phyloP scores from a whole-genome alignment of 2,888 invertebrate genomes.

The Agrilus cyanescens region DNA sequence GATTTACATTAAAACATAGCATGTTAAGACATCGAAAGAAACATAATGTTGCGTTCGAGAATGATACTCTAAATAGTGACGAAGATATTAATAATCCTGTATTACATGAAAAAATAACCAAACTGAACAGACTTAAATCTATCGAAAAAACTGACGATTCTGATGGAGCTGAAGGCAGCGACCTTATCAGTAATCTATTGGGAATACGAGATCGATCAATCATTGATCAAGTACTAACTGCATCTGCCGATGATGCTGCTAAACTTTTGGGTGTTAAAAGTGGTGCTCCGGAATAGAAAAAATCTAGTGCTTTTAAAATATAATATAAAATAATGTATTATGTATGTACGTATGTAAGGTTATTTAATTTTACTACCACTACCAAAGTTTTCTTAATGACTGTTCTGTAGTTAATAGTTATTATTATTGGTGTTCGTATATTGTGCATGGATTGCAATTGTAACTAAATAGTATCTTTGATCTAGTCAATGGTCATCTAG shows the following conservation, averaged over 20 bases:
- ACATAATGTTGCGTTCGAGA: slow-evolving; percentile 49
- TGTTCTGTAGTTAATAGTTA: too few relatives aligned
- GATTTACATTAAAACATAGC: slow-evolving; percentile 88
- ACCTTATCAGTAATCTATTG: slow-evolving; percentile 79
- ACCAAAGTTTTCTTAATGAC: too few relatives aligned
- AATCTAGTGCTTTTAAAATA: slow-evolving; percentile 1
- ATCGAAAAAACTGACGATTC: slow-evolving; percentile 40
- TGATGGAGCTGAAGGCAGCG: slow-evolving; percentile 46
- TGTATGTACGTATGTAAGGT: too few relatives aligned
- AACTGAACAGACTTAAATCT: slow-evolving; percentile 28
- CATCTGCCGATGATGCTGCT: slow-evolving; percentile 78
- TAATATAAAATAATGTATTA: neutral
- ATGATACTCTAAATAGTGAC: slow-evolving; percentile 37
- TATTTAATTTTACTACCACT: too few relatives aligned
- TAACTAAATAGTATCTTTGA: too few relatives aligned
- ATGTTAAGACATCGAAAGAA: slow-evolving; percentile 90
- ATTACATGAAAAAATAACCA: slow-evolving; percentile 15
- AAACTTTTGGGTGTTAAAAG: slow-evolving; percentile 69
- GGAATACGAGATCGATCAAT: slow-evolving; percentile 78
- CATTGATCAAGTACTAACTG: slow-evolving; percentile 72
- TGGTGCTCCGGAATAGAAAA: slow-evolving; percentile 23
- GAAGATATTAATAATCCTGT: slow-evolving; percentile 26
- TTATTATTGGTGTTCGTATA: too few relatives aligned
- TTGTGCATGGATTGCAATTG: too few relatives aligned
- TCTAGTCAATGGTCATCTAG: too few relatives aligned